A percentile compares a stretch with the other conserved stretches of the same genome.
Conservation (phyloP, 2,113 vertebrate species). For the Gallinago paraguaiae region DNA sequence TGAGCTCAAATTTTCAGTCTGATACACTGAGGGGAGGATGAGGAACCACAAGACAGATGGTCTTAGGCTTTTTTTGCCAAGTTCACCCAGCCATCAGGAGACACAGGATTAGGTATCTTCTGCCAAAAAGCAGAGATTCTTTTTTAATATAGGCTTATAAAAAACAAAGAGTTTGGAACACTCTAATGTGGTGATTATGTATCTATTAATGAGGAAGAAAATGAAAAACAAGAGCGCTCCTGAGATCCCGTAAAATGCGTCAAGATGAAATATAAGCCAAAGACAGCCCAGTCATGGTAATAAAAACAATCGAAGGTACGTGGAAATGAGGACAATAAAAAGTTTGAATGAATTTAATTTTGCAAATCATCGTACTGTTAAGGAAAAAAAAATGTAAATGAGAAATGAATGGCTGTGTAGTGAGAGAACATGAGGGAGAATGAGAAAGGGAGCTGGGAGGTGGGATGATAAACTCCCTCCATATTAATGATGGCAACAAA, state of each 20-base stretch:
- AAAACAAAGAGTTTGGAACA: neutral
- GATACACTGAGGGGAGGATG: neutral
- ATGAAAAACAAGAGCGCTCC: neutral
- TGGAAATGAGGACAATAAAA: neutral
- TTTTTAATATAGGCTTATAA: neutral
- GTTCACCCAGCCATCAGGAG: neutral
- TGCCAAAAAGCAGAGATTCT: neutral
- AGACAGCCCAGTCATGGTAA: neutral
- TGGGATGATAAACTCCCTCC: neutral
- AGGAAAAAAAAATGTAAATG: neutral
- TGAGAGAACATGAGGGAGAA: neutral
- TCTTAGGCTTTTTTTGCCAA: conserved; percentile 14
- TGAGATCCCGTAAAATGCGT: neutral
- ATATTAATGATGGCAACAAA: neutral
- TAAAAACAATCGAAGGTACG: neutral
- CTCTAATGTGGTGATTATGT: neutral
- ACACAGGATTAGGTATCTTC: neutral
- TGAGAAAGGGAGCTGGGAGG: neutral
- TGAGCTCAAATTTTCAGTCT: neutral
- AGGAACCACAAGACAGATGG: conserved; percentile 48
- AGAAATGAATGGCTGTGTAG: neutral
- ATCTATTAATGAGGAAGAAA: neutral
- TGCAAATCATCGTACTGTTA: neutral
- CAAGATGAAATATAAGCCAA: neutral
- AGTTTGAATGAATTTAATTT: conserved; percentile 10